Evolutionary conservation across 2,888 invertebrate genomes (phyloP), one percentile per base, ranked within the genome.

Genomic region (Metellina segmentata): DNA sequence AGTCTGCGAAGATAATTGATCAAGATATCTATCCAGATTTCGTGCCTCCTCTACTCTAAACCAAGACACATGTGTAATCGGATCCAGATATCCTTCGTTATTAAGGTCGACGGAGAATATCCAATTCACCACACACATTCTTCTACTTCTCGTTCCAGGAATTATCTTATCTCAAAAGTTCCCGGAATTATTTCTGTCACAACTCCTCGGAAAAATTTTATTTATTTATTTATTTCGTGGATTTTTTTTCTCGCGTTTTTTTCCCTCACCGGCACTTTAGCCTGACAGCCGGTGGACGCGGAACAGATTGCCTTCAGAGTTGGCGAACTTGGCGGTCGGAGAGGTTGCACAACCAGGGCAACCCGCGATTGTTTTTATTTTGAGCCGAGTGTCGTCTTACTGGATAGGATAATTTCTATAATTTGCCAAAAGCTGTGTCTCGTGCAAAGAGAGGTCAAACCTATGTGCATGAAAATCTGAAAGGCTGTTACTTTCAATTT

Each of bases 371-470:
- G 82, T 87, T 87, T 91, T 91, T 87, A 74, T 90, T 86, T 81
- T 69, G 34, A 34, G 16, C 51, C 34, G n/a, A 61, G 48, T 82
- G 78, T 91, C 82, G 77, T 85, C 70, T 52, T 77, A 9, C 61
- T 78, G 72, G 72, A 78, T 77, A 72, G 81, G 83, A 87, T 87
- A 91, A 91, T 91, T 91, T 91, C 87, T 91, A 72, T 87, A 91
- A 87, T 91, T 91, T 91, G 79, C 51, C 49, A 20, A 74, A 69
- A 79, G 75, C 16, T 81, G 8, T 69, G 20, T 34, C 69, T 78
- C 34, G 70, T 49, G 51, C 52, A 81, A 75, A 90, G 70, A 72
- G 85, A 91, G 81, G 91, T 78, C 82, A 78, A 83, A 82, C 48
- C 19, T 48, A 53, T 79, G 75, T 71, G 83, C 89, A 81, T 89